A percentile compares a stretch with the other conserved stretches of the same genome.
Evolutionary conservation across 2,113 vertebrate genomes (phyloP).

Genomic region (Reinhardtius hippoglossoides): DNA sequence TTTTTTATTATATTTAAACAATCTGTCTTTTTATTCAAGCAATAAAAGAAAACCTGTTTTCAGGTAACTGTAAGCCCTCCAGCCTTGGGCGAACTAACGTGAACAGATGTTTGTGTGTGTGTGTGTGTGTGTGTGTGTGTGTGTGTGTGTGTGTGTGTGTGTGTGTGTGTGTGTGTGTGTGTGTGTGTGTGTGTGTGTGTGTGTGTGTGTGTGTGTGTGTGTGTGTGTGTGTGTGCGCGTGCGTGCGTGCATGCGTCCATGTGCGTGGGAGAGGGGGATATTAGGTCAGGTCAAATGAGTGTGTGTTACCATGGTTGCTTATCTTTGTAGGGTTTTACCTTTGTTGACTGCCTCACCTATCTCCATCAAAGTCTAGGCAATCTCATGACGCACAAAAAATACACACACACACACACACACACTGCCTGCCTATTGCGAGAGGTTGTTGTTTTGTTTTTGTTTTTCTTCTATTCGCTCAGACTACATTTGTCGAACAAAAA

Average conservation of each 20-base stretch:
- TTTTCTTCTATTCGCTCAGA: slow-evolving; percentile 19
- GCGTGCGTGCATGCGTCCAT: slow-evolving; percentile 31
- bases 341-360: slow-evolving; percentile 59
- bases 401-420: neutral
- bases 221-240: slow-evolving; percentile 29
- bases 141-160: slow-evolving; percentile 53
- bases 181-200: no score
- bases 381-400: slow-evolving; percentile 35
- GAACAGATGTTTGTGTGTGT: slow-evolving; percentile 2
- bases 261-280: slow-evolving; percentile 36
- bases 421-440: neutral
- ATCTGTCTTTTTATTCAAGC: neutral
- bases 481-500: neutral
- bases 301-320: slow-evolving; percentile 72
- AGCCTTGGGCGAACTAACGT: neutral
- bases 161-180: slow-evolving; percentile 48
- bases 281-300: slow-evolving; percentile 69
- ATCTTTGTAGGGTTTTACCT: slow-evolving; percentile 63
- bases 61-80: slow-evolving; percentile 44
- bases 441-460: neutral
- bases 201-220: slow-evolving; percentile 47
- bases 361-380: slow-evolving; percentile 47
- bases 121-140: neutral
- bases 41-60: neutral
- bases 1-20: neutral